A percentile compares a stretch with the other conserved stretches of the same genome.
phyloP scores from a whole-genome alignment of 2,113 vertebrate species.

The Rostratula benghalensis region DNA sequence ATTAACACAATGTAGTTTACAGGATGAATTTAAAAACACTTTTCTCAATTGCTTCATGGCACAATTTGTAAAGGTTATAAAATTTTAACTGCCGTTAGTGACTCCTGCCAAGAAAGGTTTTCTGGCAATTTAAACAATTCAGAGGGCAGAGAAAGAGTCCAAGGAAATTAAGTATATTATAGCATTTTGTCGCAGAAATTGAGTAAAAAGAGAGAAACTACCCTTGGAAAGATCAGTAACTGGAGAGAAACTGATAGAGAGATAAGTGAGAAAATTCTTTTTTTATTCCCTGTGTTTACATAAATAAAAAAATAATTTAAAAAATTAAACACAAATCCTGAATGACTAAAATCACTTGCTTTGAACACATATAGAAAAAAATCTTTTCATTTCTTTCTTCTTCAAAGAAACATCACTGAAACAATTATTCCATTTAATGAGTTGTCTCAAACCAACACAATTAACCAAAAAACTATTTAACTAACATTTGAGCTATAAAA shows the following conservation, averaged over 20 bases:
- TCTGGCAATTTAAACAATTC: constrained; percentile 14
- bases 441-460: not conserved
- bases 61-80: constrained; percentile 25
- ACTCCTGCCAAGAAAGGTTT: not conserved
- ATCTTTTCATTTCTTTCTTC: not conserved
- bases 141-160: not conserved
- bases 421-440: not conserved
- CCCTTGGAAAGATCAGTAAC: not conserved
- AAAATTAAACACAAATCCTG: not conserved
- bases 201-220: not conserved
- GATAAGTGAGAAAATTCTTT: not conserved
- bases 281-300: not conserved
- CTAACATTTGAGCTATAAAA: not conserved
- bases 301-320: not conserved
- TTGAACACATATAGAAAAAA: not conserved
- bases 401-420: not conserved
- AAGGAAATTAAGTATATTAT: not conserved
- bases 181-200: not conserved
- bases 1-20: not conserved
- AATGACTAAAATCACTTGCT: not conserved
- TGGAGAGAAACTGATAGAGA: not conserved
- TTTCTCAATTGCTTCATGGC: not conserved
- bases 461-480: not conserved
- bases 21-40: not conserved
- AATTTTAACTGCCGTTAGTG: not conserved